These are phyloP conservation scores for Liparis tanakae DNA, from an alignment of 2,797 vertebrate genomes.

Conservation along the genomic window DNA sequence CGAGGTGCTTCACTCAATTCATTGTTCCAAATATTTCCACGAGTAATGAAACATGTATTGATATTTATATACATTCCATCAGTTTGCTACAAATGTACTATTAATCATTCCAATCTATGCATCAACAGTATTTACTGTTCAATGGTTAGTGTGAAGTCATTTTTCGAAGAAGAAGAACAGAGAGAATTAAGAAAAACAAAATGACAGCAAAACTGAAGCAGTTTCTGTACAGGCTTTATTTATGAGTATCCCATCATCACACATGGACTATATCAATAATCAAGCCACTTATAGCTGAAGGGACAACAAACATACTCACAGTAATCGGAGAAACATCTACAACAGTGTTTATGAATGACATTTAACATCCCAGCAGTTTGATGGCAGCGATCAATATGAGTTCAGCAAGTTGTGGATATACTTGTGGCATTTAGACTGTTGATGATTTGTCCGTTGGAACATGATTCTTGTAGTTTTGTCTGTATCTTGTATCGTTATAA, in stretches of 20 bases:
- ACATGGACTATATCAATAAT: conserved; percentile 34
- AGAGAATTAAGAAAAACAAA: conserved; percentile 14
- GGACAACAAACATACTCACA: conserved; percentile 30
- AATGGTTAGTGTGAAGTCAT: neutral
- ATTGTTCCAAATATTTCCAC: conserved; percentile 1
- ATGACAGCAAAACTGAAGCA: neutral
- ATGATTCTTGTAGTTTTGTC: neutral
- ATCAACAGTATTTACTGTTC: neutral
- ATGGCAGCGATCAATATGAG: conserved; percentile 15
- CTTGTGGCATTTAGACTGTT: conserved; percentile 49
- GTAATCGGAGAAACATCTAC: conserved; percentile 15
- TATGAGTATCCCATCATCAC: conserved; percentile 23
- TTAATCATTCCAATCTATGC: neutral
- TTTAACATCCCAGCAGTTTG: conserved; percentile 11
- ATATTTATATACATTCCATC: neutral
- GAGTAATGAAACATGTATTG: neutral
- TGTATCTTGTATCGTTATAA: conserved; percentile 4
- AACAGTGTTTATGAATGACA: conserved; percentile 7
- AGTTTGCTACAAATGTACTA: neutral
- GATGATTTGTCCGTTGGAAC: conserved; percentile 10
- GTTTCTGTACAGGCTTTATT: conserved; percentile 61
- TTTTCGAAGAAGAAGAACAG: neutral
- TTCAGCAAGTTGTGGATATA: conserved; percentile 46
- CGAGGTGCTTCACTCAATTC: too few species aligned
- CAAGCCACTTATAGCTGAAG: conserved; percentile 34